These are phyloP conservation scores for Notiomystis cincta DNA, from an alignment of 2,113 vertebrate genomes.

Conservation along the genomic window DNA sequence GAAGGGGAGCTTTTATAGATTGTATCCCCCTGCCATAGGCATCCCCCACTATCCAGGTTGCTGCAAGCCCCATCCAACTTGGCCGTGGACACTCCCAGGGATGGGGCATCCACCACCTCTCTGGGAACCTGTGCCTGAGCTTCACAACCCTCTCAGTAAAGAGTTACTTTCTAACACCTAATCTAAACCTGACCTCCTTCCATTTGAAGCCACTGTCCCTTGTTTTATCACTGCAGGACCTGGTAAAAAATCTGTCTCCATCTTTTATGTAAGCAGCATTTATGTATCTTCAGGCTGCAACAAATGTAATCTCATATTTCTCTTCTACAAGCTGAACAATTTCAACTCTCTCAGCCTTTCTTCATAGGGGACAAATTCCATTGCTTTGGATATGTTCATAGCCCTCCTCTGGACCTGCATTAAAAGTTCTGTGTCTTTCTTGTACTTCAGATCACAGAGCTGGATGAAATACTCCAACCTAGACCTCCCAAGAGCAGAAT, in stretches of 20 bases:
- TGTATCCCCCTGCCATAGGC: neutral
- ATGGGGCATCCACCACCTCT: neutral
- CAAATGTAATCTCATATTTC: neutral
- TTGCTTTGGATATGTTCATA: neutral
- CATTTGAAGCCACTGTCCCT: neutral
- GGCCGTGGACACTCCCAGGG: neutral
- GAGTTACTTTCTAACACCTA: neutral
- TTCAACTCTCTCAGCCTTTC: neutral
- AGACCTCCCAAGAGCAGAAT: neutral
- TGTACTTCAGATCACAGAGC: neutral
- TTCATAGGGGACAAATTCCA: neutral
- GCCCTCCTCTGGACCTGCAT: neutral
- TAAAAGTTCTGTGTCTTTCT: neutral
- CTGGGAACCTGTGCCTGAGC: neutral
- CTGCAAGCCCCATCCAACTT: neutral
- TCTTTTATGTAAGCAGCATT: neutral
- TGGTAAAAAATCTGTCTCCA: neutral
- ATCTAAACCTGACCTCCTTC: neutral
- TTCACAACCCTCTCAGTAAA: neutral
- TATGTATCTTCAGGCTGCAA: neutral
- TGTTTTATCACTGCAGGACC: neutral
- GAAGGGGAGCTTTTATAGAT: neutral
- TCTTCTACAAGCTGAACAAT: neutral
- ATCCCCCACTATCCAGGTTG: neutral
- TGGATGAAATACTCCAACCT: neutral